Base-by-base conservation (phyloP, 2,888 invertebrate species). In the Craniophora ligustri region DNA sequence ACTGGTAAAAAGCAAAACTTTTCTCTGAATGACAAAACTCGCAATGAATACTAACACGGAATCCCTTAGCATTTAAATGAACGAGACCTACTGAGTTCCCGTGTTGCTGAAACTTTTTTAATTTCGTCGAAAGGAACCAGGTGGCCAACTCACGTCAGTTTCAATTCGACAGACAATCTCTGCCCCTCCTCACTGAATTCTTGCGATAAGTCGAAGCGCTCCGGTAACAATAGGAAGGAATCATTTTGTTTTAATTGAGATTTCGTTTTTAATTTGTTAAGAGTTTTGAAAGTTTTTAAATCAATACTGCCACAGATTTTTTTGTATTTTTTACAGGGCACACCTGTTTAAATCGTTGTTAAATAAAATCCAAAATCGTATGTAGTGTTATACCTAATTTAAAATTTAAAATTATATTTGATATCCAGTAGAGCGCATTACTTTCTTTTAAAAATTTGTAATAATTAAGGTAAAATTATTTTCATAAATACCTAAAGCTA, bases 1-100 rank as follows among this genome's bases (percentile, higher is more conserved):
- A 79, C 76, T 72, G 80, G 75, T 76, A 77, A 82, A 83, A 83
- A 81, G 74, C 75, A 73, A 81, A 86, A 84, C 82, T 87, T 87
- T 82, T 83, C 81, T 79, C 82, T 81, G 86, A 89, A 87, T 88
- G 87, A 88, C 87, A 87, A 87, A 88, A 87, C 85, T 88, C 86
- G 74, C 85, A 86, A 88, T 89, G 88, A 90, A 88, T 89, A 86
- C 89, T 86, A 88, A 89, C 86, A 72, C 76, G 71, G 86, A 87
- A 88, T 88, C 86, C 86, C 86, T 89, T 87, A 88, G 87, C 86
- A 90, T 90, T 90, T 89, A 89, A 91, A 91, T 89, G 88, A 88
- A 88, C 80, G 88, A 82, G 85, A 86, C 82, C 84, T 85, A 72
- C 78, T 70, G 84, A 87, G 80, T 85, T 85, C 78, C 80, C 80